These are phyloP conservation scores for Drosophila colorata DNA, from an alignment of 2,888 invertebrate species.

Conservation along the genomic window DNA sequence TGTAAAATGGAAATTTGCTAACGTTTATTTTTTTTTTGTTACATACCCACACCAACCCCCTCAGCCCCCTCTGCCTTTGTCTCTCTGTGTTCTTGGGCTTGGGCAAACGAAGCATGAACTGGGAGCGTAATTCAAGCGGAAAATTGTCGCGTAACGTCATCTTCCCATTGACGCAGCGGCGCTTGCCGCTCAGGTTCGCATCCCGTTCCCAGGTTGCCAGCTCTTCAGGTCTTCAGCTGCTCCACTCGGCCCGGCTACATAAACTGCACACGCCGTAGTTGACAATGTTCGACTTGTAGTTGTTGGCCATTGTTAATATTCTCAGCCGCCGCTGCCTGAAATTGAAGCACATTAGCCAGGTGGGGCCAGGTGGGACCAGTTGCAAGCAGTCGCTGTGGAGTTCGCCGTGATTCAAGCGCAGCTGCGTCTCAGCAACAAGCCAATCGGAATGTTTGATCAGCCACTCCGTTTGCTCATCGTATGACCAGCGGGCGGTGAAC, in stretches of 20 bases:
- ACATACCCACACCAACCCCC: background rate
- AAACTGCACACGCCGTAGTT: slow-evolving; percentile 64
- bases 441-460: slow-evolving; percentile 77
- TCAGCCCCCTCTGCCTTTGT: background rate
- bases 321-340: slow-evolving; percentile 52
- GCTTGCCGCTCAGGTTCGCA: slow-evolving; percentile 46
- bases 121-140: slow-evolving; percentile 82
- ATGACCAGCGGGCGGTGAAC: background rate
- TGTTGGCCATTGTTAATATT: slow-evolving; percentile 72
- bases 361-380: slow-evolving; percentile 12
- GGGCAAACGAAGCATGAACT: slow-evolving; percentile 82
- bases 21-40: slow-evolving; percentile 67
- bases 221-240: background rate
- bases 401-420: slow-evolving; percentile 31
- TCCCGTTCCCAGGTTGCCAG: slow-evolving; percentile 30
- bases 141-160: slow-evolving; percentile 82
- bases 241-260: slow-evolving; percentile 41
- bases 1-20: slow-evolving; percentile 78
- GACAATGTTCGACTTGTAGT: slow-evolving; percentile 60
- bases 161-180: slow-evolving; percentile 65
- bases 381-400: background rate
- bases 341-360: slow-evolving; percentile 66
- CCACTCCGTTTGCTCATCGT: slow-evolving; percentile 63
- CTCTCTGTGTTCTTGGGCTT: slow-evolving; percentile 49
- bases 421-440: slow-evolving; percentile 38